Conservation (phyloP, 2,888 invertebrate genomes). For the Uloborus plumipes region DNA sequence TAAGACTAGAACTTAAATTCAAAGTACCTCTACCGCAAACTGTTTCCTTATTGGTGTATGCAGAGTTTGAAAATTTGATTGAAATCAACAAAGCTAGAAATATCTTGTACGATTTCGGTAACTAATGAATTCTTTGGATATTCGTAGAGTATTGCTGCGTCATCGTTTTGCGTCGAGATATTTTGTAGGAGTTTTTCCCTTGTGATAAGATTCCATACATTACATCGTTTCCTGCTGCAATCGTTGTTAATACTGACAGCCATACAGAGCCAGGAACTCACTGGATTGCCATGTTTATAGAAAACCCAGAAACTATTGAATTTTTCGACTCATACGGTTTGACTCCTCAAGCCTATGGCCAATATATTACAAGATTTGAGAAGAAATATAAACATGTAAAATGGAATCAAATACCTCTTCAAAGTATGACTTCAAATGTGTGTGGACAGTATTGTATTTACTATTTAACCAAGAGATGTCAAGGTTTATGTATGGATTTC, state of each 20-base stretch:
- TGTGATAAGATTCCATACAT: constrained; percentile 11
- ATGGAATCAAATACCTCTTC: constrained; percentile 1
- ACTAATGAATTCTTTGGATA: constrained; percentile 42
- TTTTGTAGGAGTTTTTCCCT: constrained; percentile 27
- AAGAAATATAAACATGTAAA: not conserved
- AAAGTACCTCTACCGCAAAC: not conserved
- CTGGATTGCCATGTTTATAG: constrained; percentile 33
- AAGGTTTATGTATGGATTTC: constrained; percentile 2
- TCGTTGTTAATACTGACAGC: constrained; percentile 32
- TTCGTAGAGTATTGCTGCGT: constrained; percentile 6
- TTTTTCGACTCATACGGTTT: constrained; percentile 45
- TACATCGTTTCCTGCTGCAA: constrained; percentile 1
- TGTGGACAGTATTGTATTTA: constrained; percentile 39
- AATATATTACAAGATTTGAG: constrained; percentile 8
- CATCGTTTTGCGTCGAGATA: constrained; percentile 9
- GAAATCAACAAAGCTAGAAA: constrained; percentile 12
- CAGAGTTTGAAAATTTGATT: constrained; percentile 18
- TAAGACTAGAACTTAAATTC: constrained; percentile 24
- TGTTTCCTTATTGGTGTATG: not conserved
- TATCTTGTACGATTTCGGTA: constrained; percentile 14
- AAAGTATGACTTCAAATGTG: constrained; percentile 25
- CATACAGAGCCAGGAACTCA: constrained; percentile 23
- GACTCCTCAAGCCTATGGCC: constrained; percentile 20
- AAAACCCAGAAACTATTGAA: constrained; percentile 17
- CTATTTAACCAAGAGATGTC: constrained; percentile 12